Evolutionary conservation across 1,140 invertebrate genomes (phyloP).

Genomic region (Oscheius sp.): DNA sequence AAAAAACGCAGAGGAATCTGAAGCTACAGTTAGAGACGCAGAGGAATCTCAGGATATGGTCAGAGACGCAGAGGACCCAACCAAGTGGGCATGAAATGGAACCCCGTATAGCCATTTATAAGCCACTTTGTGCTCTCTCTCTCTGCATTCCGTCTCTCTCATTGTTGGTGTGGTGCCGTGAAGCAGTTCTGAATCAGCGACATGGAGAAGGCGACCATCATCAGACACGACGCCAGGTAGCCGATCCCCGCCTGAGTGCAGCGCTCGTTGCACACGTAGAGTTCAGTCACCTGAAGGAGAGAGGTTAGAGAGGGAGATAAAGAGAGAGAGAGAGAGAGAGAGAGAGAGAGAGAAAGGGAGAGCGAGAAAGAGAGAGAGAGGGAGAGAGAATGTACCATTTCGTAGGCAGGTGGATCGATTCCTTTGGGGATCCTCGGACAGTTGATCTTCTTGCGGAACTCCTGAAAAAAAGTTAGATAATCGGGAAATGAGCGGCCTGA

Average conservation of each 20-base stretch:
- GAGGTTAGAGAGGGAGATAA: no score
- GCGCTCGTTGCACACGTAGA: constrained; percentile 25
- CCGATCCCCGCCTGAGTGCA: constrained; percentile 18
- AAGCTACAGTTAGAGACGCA: constrained; percentile 28
- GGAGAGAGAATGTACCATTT: no score
- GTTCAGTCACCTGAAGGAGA: constrained; percentile 1
- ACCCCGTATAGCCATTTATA: background rate
- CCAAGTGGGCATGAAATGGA: constrained; percentile 73
- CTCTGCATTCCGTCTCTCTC: background rate
- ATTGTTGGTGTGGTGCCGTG: background rate
- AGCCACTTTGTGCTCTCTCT: background rate
- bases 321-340: no score
- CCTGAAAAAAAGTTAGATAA: no score
- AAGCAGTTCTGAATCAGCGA: background rate
- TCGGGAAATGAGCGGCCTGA: no score
- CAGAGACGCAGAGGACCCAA: background rate
- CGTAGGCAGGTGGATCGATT: no score
- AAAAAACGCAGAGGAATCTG: constrained; percentile 17
- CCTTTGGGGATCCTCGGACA: no score
- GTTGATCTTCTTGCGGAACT: no score
- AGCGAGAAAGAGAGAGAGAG: no score
- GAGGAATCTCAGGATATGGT: constrained; percentile 5
- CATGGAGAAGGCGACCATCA: background rate
- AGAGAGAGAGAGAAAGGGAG: no score
- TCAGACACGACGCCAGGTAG: background rate